Conservation (phyloP, 37 sponge, comb jelly and placozoan species). For the Chondrilla cf. caribensis region DNA sequence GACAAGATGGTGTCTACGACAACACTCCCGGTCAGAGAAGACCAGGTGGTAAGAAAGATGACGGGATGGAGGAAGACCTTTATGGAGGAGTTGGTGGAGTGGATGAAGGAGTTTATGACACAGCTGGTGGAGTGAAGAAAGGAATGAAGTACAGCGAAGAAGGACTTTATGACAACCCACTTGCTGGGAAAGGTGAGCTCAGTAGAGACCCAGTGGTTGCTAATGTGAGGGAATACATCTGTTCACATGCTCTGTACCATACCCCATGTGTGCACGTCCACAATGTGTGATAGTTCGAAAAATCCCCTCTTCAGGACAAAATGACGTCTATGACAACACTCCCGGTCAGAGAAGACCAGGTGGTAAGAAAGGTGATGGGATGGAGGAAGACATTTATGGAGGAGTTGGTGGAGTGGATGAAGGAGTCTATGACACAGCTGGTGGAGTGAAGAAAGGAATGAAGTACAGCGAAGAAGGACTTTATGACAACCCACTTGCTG, state of each 20-base stretch:
- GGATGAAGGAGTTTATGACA: constrained; percentile 9
- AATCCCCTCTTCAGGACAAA: not conserved
- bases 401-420: constrained; percentile 2
- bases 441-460: constrained; percentile 7
- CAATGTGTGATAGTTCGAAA: no score
- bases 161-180: constrained; percentile 32
- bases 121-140: not conserved
- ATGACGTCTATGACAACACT: constrained; percentile 13
- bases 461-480: constrained; percentile 16
- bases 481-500: constrained; percentile 26
- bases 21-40: not conserved
- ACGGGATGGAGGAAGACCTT: constrained; percentile 1
- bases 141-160: constrained; percentile 23
- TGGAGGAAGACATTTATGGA: constrained; percentile 21
- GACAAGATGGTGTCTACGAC: constrained; percentile 15
- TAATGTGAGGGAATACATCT: no score
- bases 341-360: not conserved
- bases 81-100: constrained; percentile 15
- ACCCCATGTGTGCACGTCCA: no score
- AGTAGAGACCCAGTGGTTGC: no score
- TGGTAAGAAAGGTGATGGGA: not conserved
- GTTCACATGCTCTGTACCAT: no score
- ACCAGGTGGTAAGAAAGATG: not conserved
- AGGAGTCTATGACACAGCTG: constrained; percentile 9
- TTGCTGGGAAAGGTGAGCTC: no score